Percentiles rank a stretch among this genome's conserved stretches.
Conservation (phyloP, 2,888 invertebrate genomes). For the Allophyes oxyacanthae region DNA sequence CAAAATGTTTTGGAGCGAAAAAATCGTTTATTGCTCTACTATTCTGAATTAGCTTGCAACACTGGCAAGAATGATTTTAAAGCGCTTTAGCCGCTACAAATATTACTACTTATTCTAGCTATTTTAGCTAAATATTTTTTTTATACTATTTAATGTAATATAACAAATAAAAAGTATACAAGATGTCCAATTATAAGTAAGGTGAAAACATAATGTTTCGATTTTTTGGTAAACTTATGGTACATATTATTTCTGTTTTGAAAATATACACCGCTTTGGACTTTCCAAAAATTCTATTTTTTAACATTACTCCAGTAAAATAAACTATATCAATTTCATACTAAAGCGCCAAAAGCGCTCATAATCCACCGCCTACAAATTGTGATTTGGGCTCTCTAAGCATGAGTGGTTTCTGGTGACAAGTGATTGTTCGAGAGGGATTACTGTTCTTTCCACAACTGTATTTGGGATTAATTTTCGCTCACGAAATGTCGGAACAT, state of each 20-base stretch:
- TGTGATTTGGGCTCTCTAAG: slow-evolving; percentile 56
- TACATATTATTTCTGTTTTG: no score
- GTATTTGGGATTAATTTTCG: slow-evolving; percentile 79
- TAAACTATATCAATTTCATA: background rate
- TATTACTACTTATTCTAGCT: background rate
- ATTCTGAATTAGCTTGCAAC: slow-evolving; percentile 54
- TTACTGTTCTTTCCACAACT: slow-evolving; percentile 71
- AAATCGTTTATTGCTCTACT: slow-evolving; percentile 74
- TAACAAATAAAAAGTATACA: no score
- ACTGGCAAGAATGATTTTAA: slow-evolving; percentile 33
- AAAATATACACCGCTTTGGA: no score
- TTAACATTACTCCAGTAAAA: background rate
- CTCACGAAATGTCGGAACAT: slow-evolving; percentile 74
- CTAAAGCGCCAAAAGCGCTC: slow-evolving; percentile 54
- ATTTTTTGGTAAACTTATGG: no score
- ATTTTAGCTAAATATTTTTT: no score
- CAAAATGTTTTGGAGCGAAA: slow-evolving; percentile 77
- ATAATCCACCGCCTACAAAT: slow-evolving; percentile 21
- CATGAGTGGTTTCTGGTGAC: slow-evolving; percentile 81
- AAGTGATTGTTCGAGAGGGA: slow-evolving; percentile 81
- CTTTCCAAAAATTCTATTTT: no score
- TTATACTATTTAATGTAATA: no score
- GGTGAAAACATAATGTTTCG: no score
- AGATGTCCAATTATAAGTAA: no score
- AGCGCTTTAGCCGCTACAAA: slow-evolving; percentile 57